These are phyloP conservation scores for Dysidea cf. avara DNA, from an alignment of 37 sponge, comb jelly and placozoan genomes.

Conservation along the genomic window DNA sequence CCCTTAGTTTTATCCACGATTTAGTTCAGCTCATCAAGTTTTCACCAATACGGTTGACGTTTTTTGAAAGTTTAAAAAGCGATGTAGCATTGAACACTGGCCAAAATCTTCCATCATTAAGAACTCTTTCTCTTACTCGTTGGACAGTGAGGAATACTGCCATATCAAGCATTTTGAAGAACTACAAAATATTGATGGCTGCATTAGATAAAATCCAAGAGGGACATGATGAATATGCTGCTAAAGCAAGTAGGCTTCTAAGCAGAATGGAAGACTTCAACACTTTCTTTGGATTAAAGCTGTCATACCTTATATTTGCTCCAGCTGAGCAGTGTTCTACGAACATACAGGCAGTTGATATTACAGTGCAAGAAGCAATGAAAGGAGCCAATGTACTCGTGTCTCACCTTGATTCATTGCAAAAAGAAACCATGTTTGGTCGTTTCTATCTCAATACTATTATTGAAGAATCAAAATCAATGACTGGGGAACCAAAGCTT, in stretches of 20 bases:
- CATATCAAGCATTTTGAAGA: slow-evolving; percentile 29
- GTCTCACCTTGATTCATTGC: slow-evolving; percentile 28
- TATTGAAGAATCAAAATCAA: no score
- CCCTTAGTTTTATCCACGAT: no score
- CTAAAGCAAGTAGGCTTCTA: slow-evolving; percentile 48
- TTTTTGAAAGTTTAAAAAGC: no score
- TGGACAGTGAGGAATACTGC: slow-evolving; percentile 51
- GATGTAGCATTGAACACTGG: slow-evolving; percentile 20
- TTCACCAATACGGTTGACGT: slow-evolving; percentile 38
- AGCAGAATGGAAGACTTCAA: slow-evolving; percentile 54
- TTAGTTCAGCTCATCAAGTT: slow-evolving; percentile 31
- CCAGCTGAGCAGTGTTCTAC: slow-evolving; percentile 55
- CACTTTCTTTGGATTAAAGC: slow-evolving; percentile 50
- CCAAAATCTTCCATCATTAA: slow-evolving; percentile 12
- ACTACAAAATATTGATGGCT: slow-evolving; percentile 22
- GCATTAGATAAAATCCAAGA: slow-evolving; percentile 31
- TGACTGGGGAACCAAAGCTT: slow-evolving; percentile 50
- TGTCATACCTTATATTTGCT: slow-evolving; percentile 18
- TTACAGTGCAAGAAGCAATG: no score
- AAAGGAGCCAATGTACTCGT: slow-evolving; percentile 27
- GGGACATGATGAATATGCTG: slow-evolving; percentile 70
- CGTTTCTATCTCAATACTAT: slow-evolving; percentile 34
- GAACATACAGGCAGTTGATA: slow-evolving; percentile 54
- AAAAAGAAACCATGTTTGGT: slow-evolving; percentile 37
- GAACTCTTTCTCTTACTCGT: slow-evolving; percentile 42